These are phyloP conservation scores for Drosophila trapezifrons DNA, from an alignment of 1,140 invertebrate genomes.

Conservation along the genomic window DNA sequence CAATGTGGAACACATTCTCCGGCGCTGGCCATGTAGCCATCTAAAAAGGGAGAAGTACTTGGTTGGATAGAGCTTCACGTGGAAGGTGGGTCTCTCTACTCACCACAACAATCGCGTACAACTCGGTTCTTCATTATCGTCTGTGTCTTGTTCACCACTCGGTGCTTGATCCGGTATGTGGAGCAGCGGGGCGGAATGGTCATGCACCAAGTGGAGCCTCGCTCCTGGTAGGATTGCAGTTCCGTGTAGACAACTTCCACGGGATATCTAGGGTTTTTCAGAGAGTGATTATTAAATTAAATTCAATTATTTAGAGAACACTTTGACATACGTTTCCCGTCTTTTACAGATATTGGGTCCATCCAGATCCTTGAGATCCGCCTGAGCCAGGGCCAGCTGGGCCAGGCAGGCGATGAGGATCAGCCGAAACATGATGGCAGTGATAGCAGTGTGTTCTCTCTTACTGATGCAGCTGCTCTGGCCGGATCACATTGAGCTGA, in stretches of 20 bases:
- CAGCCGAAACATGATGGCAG: conserved; percentile 39
- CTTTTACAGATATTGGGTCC: conserved; percentile 78
- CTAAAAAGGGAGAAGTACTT: conserved; percentile 25
- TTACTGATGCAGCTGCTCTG: conserved; percentile 30
- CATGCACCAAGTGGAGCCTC: conserved; percentile 92
- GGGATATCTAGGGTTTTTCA: conserved; percentile 51
- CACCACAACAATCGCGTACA: conserved; percentile 92
- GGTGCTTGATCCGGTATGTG: conserved; percentile 91
- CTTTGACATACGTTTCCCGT: conserved; percentile 60
- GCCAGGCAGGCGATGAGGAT: conserved; percentile 41
- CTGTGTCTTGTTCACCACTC: conserved; percentile 89
- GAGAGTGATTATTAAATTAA: not conserved
- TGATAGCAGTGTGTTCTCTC: conserved; percentile 10
- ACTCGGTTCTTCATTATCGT: conserved; percentile 89
- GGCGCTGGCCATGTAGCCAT: conserved; percentile 89
- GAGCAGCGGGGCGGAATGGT: conserved; percentile 93
- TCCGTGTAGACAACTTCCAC: conserved; percentile 87
- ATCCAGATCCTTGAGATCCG: conserved; percentile 61
- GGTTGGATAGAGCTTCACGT: not conserved
- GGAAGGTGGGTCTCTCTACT: conserved; percentile 43
- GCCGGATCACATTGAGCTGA: conserved; percentile 40
- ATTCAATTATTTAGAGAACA: not conserved
- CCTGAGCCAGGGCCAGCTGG: conserved; percentile 25
- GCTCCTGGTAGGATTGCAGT: conserved; percentile 91
- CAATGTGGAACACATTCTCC: conserved; percentile 92